A percentile compares a stretch with the other conserved stretches of the same genome.
phyloP scores from a whole-genome alignment of 1,140 invertebrate species.

The Rhizoglyphus robini region DNA sequence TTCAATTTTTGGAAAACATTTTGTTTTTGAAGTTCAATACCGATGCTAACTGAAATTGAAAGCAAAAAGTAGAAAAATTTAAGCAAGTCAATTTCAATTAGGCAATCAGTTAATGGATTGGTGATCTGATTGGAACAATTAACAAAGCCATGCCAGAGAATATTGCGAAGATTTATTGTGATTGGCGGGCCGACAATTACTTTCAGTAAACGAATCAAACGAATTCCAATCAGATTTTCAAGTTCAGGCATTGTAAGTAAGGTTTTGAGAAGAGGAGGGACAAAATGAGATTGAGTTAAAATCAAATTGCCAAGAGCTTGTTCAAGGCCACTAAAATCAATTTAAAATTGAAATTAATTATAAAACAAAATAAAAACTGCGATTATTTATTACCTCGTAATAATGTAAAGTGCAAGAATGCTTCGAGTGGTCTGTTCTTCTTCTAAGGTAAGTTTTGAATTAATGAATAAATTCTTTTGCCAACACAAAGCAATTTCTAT shows the following conservation, averaged over 20 bases:
- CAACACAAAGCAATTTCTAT: neutral
- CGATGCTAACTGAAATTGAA: conserved; percentile 13
- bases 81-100: conserved; percentile 2
- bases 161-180: conserved; percentile 35
- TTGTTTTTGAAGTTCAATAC: conserved; percentile 8
- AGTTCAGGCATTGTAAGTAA: conserved; percentile 14
- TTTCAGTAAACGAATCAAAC: conserved; percentile 21
- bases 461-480: neutral
- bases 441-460: neutral
- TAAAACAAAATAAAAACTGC: neutral
- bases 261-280: conserved; percentile 19
- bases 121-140: conserved; percentile 28
- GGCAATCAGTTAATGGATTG: neutral
- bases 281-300: neutral
- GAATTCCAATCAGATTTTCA: neutral
- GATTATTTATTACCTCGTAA: neutral
- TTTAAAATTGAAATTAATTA: neutral
- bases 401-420: neutral
- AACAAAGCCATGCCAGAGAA: conserved; percentile 36
- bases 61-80: conserved; percentile 24
- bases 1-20: neutral
- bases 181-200: conserved; percentile 33
- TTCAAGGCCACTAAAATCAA: conserved; percentile 15
- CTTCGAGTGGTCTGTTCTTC: neutral
- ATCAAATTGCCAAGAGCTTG: conserved; percentile 16